Percentiles rank a stretch among this genome's conserved stretches.
phyloP scores from a whole-genome alignment of 2,888 invertebrate species.

The Lepeophtheirus nordmannii region DNA sequence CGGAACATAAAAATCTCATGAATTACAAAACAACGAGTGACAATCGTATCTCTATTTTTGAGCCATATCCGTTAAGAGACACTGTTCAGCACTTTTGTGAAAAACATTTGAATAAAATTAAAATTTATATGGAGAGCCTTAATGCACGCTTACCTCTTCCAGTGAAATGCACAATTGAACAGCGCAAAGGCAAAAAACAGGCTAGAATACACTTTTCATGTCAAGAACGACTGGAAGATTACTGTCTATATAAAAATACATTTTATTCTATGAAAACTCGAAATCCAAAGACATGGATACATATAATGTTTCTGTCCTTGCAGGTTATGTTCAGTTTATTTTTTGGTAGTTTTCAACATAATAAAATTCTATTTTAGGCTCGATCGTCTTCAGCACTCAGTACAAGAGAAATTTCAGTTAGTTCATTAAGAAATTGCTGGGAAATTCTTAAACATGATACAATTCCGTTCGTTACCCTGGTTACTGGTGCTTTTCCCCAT shows the following conservation, averaged over 20 bases:
- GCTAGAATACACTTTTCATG: slow-evolving; percentile 78
- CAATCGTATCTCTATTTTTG: slow-evolving; percentile 63
- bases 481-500: slow-evolving; percentile 84
- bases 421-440: slow-evolving; percentile 67
- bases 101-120: slow-evolving; percentile 80
- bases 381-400: slow-evolving; percentile 59
- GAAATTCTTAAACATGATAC: slow-evolving; percentile 81
- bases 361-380: slow-evolving; percentile 38
- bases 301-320: slow-evolving; percentile 84
- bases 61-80: slow-evolving; percentile 77
- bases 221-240: slow-evolving; percentile 54
- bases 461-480: slow-evolving; percentile 70
- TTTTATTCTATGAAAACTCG: slow-evolving; percentile 43
- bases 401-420: slow-evolving; percentile 39
- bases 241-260: slow-evolving; percentile 56
- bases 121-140: slow-evolving; percentile 73
- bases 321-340: slow-evolving; percentile 41
- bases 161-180: slow-evolving; percentile 81
- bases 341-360: slow-evolving; percentile 7
- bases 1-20: slow-evolving; percentile 15
- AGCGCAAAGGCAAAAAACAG: slow-evolving; percentile 64
- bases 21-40: too few relatives aligned
- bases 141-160: slow-evolving; percentile 71
- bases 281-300: slow-evolving; percentile 77
- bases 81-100: slow-evolving; percentile 90